Evolutionary conservation across 2,888 invertebrate species (phyloP).

Genomic region (Mystacides longicornis): DNA sequence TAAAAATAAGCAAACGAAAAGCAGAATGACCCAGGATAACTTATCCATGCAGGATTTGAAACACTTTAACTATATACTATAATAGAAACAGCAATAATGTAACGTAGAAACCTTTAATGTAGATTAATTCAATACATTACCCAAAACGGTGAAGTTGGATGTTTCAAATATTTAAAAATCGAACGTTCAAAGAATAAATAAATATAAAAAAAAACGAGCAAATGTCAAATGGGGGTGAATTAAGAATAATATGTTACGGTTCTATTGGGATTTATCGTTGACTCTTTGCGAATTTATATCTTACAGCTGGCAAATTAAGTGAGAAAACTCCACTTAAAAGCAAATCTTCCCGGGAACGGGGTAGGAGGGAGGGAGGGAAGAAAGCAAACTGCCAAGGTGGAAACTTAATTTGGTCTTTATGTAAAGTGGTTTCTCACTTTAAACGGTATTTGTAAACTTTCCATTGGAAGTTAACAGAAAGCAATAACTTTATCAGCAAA

Average conservation of each 20-base stretch:
- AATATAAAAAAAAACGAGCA: too few relatives aligned
- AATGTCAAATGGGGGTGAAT: too few relatives aligned
- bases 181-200: too few relatives aligned
- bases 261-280: slow-evolving; percentile 3
- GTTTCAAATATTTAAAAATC: too few relatives aligned
- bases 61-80: too few relatives aligned
- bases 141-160: too few relatives aligned
- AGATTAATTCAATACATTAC: too few relatives aligned
- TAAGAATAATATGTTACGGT: neutral
- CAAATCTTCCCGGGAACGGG: slow-evolving; percentile 1
- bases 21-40: too few relatives aligned
- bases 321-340: slow-evolving; percentile 2
- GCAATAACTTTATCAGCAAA: slow-evolving; percentile 2
- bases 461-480: neutral
- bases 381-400: neutral
- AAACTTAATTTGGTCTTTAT: slow-evolving; percentile 1
- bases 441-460: neutral
- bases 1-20: too few relatives aligned
- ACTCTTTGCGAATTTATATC: slow-evolving; percentile 4
- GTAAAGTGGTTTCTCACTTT: neutral
- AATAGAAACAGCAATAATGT: too few relatives aligned
- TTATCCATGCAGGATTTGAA: too few relatives aligned
- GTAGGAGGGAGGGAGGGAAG: neutral
- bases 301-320: slow-evolving; percentile 4
- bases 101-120: too few relatives aligned